Evolutionary conservation across 2,888 invertebrate species (phyloP).

Genomic region (Biston betularia): DNA sequence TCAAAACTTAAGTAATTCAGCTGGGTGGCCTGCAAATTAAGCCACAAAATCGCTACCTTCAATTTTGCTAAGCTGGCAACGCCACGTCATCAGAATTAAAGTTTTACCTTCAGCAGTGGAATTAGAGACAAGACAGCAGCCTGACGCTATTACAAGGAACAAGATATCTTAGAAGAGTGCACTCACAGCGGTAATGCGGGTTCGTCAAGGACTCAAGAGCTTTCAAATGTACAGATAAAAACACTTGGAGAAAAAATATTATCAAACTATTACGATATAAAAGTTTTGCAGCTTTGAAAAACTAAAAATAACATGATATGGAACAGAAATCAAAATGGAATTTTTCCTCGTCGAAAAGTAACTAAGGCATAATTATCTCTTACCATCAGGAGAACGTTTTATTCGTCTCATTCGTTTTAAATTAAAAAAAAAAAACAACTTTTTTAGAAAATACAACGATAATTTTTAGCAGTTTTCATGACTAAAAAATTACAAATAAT

Average conservation of each 20-base stretch:
- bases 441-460: too few relatives aligned
- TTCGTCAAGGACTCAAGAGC: neutral
- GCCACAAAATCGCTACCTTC: neutral
- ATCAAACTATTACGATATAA: neutral
- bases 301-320: too few relatives aligned
- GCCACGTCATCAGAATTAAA: slow-evolving; percentile 18
- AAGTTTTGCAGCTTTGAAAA: neutral
- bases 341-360: too few relatives aligned
- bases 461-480: too few relatives aligned
- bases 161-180: slow-evolving; percentile 33
- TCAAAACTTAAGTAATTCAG: too few relatives aligned
- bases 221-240: neutral
- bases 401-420: too few relatives aligned
- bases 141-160: slow-evolving; percentile 32
- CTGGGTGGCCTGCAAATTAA: neutral
- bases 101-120: slow-evolving; percentile 27
- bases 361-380: too few relatives aligned
- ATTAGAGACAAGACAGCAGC: slow-evolving; percentile 35
- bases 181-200: slow-evolving; percentile 2
- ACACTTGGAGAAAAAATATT: neutral
- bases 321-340: too few relatives aligned
- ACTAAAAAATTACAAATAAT: too few relatives aligned
- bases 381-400: too few relatives aligned
- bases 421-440: too few relatives aligned
- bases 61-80: slow-evolving; percentile 8